A percentile compares a stretch with the other conserved stretches of the same genome.
These are phyloP conservation scores for Thereva unica DNA, from an alignment of 2,888 invertebrate genomes.

Conservation along the genomic window DNA sequence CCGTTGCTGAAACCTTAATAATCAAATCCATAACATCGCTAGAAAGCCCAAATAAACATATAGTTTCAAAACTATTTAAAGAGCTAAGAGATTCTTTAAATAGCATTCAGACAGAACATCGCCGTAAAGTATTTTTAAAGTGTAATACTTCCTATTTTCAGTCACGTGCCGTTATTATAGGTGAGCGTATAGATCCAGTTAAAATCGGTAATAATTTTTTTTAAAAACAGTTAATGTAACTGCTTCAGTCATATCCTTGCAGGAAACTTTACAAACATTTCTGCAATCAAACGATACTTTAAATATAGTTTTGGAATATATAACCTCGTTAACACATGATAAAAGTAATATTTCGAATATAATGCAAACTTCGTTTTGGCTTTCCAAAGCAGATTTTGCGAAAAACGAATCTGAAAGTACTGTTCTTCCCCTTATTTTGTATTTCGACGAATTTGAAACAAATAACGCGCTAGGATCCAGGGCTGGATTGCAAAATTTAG, in stretches of 20 bases:
- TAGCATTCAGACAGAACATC: conserved; percentile 4
- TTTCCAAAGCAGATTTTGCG: too few species aligned
- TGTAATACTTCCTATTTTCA: not conserved
- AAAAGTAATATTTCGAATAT: not conserved
- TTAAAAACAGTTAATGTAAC: not conserved
- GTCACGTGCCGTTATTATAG: not conserved
- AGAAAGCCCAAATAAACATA: not conserved
- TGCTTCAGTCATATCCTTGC: not conserved
- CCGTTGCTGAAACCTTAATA: not conserved
- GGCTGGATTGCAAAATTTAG: conserved; percentile 37
- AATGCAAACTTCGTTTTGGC: not conserved
- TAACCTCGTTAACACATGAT: not conserved
- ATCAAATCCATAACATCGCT: not conserved
- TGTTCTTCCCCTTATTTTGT: conserved; percentile 21
- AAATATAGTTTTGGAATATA: not conserved
- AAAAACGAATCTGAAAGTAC: not conserved
- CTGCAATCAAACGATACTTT: not conserved
- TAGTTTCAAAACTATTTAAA: not conserved
- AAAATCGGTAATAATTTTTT: not conserved
- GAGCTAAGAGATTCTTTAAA: too few species aligned
- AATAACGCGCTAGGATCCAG: conserved; percentile 38
- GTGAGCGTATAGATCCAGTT: conserved; percentile 4
- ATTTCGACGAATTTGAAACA: conserved; percentile 35
- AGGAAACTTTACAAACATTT: not conserved
- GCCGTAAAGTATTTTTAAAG: not conserved